Evolutionary conservation across 2,888 invertebrate genomes (phyloP), one percentile per base, ranked within the genome.

Genomic region (Hoplodrina ambigua): DNA sequence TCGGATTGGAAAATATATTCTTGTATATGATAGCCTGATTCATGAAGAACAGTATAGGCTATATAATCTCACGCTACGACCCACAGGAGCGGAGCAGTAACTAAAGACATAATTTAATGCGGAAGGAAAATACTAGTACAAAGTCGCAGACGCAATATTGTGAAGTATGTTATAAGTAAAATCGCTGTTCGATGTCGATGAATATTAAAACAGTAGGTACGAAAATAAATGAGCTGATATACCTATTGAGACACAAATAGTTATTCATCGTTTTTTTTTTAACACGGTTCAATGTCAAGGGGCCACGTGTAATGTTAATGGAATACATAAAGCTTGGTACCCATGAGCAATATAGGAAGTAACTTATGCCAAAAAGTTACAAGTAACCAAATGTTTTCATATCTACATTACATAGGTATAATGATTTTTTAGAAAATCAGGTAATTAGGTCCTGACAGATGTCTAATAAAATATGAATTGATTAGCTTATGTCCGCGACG

Each of bases 231-330:
- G 15, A 44, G 15, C 72, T 30, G 13, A 17, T 41, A 30, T 13
- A 53, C 3, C 13, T 15, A 75, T 15, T 11, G 10, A 50, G 10
- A 60, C 15, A 33, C 20, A 62, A 44, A 64, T 37, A 72, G 44
- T 2, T 49, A 55, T n/a, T 49, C 13, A 13, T 66, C 5, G 4
- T 49, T 67, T 70, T 69, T 69, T n/a, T 57, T 15, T 46, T 20
- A 37, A 33, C 44, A 41, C n/a, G 25, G 49, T 79, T 72, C 20
- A 62, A 61, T 73, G 46, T 73, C 61, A 73, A 62, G 8, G 25
- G 15, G 17, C n/a, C 46, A 61, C 46, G 10, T 30, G 41, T 37
- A 37, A 37, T 10, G 46, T 54, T n/a, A 50, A 44, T 76, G 25
- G 50, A 44, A 17, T 53, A 41, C 11, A 44, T 60, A 72, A 72